Evolutionary conservation across 2,113 vertebrate genomes (phyloP), one percentile per base, ranked within the genome.

Genomic region (Odocoileus hemionus): DNA sequence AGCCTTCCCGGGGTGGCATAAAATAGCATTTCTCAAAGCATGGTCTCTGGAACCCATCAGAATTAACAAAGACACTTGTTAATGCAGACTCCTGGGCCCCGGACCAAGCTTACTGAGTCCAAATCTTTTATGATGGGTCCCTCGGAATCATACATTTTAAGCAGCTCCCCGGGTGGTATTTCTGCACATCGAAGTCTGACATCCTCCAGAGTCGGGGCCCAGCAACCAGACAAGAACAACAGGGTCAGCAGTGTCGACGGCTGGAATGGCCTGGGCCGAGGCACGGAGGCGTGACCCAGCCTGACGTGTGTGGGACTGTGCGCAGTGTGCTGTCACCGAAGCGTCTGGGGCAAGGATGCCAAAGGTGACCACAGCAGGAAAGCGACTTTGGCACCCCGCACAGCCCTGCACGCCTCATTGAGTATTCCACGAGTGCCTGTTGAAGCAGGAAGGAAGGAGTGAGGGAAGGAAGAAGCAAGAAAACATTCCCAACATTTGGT

Each of bases 401-500:
- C 55, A 64, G 28, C 86, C 85, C 58, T 82, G 25, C 67, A 33
- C 2, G 1, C 91, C 86, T 97, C 88, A 54, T 1, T 58, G 91
- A 58, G 45, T 43, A 94, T 79, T 89, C 93, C 33, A 4, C 39
- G n/a, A 52, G 52, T 36, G 47, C 50, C 39, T 95, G 78, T 1
- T 43, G 61, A 93, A 78, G 88, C 86, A 95, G 55, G 94, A 95
- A 88, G 43, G 36, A 25, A 45, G 78, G 60, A 8, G 26, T 16
- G 55, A 70, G 47, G 36, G 23, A 45, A 74, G 21, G 23, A 76
- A 80, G 16, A 93, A 90, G 21, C 70, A 96, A 80, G 57, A 58
- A 94, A 89, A 60, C 39, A 97, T 39, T 91, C 86, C 67, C 67
- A 87, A 76, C 89, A 67, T 89, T 93, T 76, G 83, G 79, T 61